Evolutionary conservation across 1,140 invertebrate species (phyloP).

Genomic region (Drosophila bipectinata): DNA sequence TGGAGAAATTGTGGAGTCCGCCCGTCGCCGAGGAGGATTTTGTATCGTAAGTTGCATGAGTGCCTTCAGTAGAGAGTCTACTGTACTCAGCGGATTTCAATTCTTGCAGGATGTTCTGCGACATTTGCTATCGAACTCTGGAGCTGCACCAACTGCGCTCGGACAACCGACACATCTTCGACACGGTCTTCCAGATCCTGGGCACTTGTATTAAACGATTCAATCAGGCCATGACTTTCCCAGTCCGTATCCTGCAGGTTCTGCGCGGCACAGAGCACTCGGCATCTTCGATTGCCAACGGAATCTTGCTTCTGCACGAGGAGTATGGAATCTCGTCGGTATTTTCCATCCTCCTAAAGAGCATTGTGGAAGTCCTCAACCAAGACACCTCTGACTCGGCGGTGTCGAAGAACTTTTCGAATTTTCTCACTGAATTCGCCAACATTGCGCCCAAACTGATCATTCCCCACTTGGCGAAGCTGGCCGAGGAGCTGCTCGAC

Average conservation of each 20-base stretch:
- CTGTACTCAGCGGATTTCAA: not conserved
- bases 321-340: conserved; percentile 72
- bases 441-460: conserved; percentile 67
- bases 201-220: conserved; percentile 92
- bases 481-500: conserved; percentile 74
- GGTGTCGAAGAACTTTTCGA: conserved; percentile 70
- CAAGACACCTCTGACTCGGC: conserved; percentile 63
- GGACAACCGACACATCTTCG: conserved; percentile 88
- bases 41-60: conserved; percentile 87
- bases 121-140: conserved; percentile 87
- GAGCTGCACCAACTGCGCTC: conserved; percentile 86
- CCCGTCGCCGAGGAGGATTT: conserved; percentile 93
- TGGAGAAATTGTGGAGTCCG: conserved; percentile 91
- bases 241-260: conserved; percentile 86
- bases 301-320: conserved; percentile 74
- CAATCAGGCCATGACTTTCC: conserved; percentile 89
- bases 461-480: conserved; percentile 71
- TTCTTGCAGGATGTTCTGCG: conserved; percentile 62
- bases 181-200: conserved; percentile 91
- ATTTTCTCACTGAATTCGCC: conserved; percentile 72
- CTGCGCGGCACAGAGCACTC: conserved; percentile 70
- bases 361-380: conserved; percentile 64
- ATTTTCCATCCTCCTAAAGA: conserved; percentile 73
- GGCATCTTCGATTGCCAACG: conserved; percentile 62
- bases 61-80: not conserved